phyloP scores from a whole-genome alignment of 2,888 invertebrate genomes.

The Lamellibrachia columna region DNA sequence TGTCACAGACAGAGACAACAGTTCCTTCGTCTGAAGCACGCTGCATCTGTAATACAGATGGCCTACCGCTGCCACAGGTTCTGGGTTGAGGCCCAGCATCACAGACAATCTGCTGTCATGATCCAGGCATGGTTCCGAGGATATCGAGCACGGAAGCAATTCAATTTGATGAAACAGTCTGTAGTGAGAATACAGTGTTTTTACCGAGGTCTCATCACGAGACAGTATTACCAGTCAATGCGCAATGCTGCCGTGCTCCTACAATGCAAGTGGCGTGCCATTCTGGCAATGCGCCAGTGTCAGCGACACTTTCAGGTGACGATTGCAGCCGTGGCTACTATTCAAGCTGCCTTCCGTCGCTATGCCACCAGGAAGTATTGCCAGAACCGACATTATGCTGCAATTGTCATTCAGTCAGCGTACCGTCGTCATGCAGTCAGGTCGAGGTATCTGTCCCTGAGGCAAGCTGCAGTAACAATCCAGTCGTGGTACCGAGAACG shows the following conservation, averaged over 20 bases:
- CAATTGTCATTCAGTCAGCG: constrained; percentile 18
- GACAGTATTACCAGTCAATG: not conserved
- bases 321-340: constrained; percentile 20
- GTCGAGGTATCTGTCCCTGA: constrained; percentile 7
- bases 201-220: not conserved
- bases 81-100: not conserved
- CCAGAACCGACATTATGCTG: not conserved
- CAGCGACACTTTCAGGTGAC: not conserved
- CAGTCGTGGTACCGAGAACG: constrained; percentile 29
- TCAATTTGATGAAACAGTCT: constrained; percentile 25
- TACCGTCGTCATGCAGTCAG: constrained; percentile 1
- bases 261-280: constrained; percentile 34
- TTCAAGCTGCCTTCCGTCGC: constrained; percentile 24
- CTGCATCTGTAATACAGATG: not conserved
- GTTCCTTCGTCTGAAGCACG: not conserved
- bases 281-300: not conserved
- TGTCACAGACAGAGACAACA: constrained; percentile 2
- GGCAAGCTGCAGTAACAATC: constrained; percentile 27
- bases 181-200: constrained; percentile 17
- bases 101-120: constrained; percentile 34
- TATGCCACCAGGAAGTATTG: not conserved
- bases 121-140: constrained; percentile 39
- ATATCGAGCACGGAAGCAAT: constrained; percentile 26
- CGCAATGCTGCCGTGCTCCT: constrained; percentile 36
- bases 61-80: not conserved